Evolutionary conservation across 2,797 vertebrate genomes (phyloP).

Genomic region (Mycteria americana): DNA sequence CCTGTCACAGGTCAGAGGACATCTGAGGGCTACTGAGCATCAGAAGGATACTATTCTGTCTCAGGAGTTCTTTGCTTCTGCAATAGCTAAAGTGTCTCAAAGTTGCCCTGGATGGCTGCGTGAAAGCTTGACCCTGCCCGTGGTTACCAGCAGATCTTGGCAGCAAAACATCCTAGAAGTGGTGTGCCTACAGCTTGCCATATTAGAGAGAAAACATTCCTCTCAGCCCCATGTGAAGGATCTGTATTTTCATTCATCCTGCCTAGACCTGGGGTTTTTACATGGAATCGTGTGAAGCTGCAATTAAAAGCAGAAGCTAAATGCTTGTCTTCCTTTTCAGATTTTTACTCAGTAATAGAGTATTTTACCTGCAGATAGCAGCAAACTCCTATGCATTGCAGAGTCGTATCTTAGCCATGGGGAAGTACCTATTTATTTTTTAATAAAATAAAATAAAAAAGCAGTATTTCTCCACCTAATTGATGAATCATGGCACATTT

Average conservation of each 20-base stretch:
- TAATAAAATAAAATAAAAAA: background rate
- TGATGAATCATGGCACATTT: background rate
- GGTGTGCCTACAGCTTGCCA: background rate
- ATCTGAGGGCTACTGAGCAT: background rate
- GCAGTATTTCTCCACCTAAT: background rate
- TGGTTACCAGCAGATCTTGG: background rate
- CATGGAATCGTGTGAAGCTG: background rate
- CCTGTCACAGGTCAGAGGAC: background rate
- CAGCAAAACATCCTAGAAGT: background rate
- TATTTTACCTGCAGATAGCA: slow-evolving; percentile 70
- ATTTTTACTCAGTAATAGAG: slow-evolving; percentile 35
- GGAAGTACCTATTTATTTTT: background rate
- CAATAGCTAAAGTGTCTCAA: background rate
- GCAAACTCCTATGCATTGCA: slow-evolving; percentile 53
- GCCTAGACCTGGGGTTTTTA: background rate
- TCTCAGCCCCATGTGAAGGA: background rate
- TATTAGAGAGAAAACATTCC: background rate
- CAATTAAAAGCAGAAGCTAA: background rate
- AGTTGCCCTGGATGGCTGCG: background rate
- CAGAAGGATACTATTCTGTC: background rate
- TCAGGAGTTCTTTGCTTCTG: background rate
- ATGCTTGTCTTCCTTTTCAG: background rate
- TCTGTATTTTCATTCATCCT: background rate
- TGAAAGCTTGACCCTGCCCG: background rate
- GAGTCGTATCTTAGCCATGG: background rate